These are phyloP conservation scores for Oasisia sp. DNA, from an alignment of 2,888 invertebrate genomes.

Conservation along the genomic window DNA sequence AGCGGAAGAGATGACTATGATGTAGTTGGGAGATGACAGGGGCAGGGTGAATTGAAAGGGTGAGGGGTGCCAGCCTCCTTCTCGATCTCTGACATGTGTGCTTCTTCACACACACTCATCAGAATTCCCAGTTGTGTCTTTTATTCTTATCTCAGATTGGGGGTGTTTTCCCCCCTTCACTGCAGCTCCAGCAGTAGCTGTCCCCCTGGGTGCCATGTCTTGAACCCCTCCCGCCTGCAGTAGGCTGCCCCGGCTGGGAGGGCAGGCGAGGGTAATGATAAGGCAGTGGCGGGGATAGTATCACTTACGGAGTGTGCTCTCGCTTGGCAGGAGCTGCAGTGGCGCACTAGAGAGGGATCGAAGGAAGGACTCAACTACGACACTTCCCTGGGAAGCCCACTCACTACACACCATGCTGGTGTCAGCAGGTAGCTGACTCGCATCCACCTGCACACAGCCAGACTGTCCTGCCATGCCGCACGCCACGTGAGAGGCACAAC, in stretches of 20 bases:
- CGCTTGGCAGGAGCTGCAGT: background rate
- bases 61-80: background rate
- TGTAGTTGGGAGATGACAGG: background rate
- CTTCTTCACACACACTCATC: background rate
- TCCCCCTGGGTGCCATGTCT: background rate
- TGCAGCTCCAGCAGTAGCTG: background rate
- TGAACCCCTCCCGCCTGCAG: conserved; percentile 3
- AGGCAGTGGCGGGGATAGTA: background rate
- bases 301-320: background rate
- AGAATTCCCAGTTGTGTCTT: background rate
- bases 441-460: background rate
- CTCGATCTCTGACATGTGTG: background rate
- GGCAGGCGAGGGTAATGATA: conserved; percentile 3
- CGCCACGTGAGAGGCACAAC: background rate
- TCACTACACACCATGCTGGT: background rate
- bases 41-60: background rate
- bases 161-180: background rate
- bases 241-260: conserved; percentile 1
- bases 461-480: background rate
- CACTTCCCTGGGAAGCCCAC: background rate
- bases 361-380: background rate
- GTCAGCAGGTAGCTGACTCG: background rate
- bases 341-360: background rate
- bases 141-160: background rate
- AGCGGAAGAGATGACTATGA: background rate